Base-by-base conservation (phyloP, 2,888 invertebrate genomes). In the Stictocephala bisonia region DNA sequence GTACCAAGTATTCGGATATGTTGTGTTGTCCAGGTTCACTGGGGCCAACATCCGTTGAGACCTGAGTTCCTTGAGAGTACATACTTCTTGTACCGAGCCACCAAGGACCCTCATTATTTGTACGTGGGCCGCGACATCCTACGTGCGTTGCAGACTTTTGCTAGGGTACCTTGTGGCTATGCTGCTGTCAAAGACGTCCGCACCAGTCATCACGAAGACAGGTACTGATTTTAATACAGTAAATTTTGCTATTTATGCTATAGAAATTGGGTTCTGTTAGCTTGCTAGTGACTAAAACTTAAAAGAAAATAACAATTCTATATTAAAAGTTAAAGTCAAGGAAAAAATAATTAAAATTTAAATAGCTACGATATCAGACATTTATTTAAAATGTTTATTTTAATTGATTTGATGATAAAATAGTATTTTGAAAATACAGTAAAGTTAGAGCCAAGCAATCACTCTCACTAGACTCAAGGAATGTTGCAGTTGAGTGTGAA, bases 41-140 rank as follows among this genome's bases (percentile, higher is more conserved):
- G 99, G 99, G 97, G 95, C 1, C 97, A 98, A 83, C 97, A 99
- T 85, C 97, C 97, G 1, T 85, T 99, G 2, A 89, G 99, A 41
- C 99, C 99, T 0, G 99, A 99, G 84, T 99, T 99, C 85, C 87
- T 99, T 58, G 99, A 99, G 85, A 97, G 97, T 0, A 99, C 99
- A 0, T 99, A 99, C 84, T 98, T 98, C 84, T 86, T 99, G 15
- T 97, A 96, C 84, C 91, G 93, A 81, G 98, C 99, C 0, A 99
- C 99, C 0, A 92, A 92, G 53, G 99, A 99, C 85, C 94, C 94
- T 72, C 95, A 99, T 84, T 99, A 99, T 83, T 86, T 99, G 74
- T 92, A 94, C 79, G 95, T 96, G 0, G 99, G 97, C 1, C 92
- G 93, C 80, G 91, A 92, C 75, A 96, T 95, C 0, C 86, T 99